These are phyloP conservation scores for Ypsolopha scabrella DNA, from an alignment of 2,888 invertebrate species.

Conservation along the genomic window DNA sequence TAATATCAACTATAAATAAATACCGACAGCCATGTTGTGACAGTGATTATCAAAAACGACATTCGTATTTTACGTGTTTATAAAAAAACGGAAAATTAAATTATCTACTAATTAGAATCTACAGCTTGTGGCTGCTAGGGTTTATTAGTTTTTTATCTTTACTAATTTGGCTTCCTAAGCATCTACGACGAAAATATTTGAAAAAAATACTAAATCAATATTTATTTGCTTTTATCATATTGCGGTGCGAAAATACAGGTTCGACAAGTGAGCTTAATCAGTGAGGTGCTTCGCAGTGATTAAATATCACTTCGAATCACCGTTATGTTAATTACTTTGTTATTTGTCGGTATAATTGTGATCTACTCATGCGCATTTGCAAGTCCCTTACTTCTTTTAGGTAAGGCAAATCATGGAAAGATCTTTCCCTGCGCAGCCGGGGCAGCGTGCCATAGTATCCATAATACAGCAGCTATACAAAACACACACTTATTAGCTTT, in stretches of 20 bases:
- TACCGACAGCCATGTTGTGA: too few relatives aligned
- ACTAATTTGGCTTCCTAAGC: neutral
- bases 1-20: too few relatives aligned
- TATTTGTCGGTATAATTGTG: too few relatives aligned
- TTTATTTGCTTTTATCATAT: neutral
- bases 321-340: too few relatives aligned
- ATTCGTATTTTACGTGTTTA: neutral
- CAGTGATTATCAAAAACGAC: too few relatives aligned
- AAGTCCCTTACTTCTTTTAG: slow-evolving; percentile 80
- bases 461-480: slow-evolving; percentile 76
- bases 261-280: neutral
- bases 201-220: neutral
- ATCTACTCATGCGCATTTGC: neutral
- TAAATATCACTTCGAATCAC: too few relatives aligned
- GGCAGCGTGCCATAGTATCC: slow-evolving; percentile 79
- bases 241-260: slow-evolving; percentile 1
- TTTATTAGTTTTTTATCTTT: too few relatives aligned
- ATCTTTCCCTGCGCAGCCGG: slow-evolving; percentile 81
- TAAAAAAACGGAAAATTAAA: neutral
- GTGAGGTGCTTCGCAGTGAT: too few relatives aligned
- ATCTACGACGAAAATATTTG: neutral
- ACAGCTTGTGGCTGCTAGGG: neutral
- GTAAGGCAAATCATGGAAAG: slow-evolving; percentile 82
- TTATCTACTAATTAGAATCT: neutral
- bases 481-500: slow-evolving; percentile 31